Percentiles rank a stretch among this genome's conserved stretches.
Evolutionary conservation across 1,140 invertebrate genomes (phyloP).

Genomic region (Leguminivora glycinivorella): DNA sequence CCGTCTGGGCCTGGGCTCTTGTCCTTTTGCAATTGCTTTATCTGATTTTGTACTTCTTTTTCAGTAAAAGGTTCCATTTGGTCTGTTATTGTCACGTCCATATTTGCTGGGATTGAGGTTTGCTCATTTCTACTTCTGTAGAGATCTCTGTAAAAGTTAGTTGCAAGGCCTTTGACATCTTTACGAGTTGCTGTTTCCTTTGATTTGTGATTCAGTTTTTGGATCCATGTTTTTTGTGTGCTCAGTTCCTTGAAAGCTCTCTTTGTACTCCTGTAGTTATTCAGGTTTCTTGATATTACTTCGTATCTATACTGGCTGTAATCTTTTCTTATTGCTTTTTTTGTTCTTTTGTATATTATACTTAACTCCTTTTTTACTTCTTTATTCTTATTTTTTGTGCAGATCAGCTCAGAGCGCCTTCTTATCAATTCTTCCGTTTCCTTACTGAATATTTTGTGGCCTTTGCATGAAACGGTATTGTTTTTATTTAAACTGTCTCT

Average conservation of each 20-base stretch:
- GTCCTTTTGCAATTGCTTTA: constrained; percentile 36
- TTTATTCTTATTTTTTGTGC: constrained; percentile 38
- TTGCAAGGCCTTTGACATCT: constrained; percentile 40
- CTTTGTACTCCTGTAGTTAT: constrained; percentile 39
- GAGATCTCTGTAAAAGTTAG: constrained; percentile 41
- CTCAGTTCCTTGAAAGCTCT: constrained; percentile 41
- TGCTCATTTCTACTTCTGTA: constrained; percentile 33
- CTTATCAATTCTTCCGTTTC: too few relatives aligned
- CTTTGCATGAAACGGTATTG: too few relatives aligned
- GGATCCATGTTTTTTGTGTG: constrained; percentile 42
- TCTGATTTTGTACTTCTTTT: constrained; percentile 22
- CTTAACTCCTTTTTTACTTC: constrained; percentile 40
- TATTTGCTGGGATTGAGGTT: constrained; percentile 5
- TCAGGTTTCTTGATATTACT: constrained; percentile 41
- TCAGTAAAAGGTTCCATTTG: constrained; percentile 16
- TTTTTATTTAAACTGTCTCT: too few relatives aligned
- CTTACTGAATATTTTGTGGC: too few relatives aligned
- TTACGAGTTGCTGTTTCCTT: constrained; percentile 37
- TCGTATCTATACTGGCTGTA: constrained; percentile 40
- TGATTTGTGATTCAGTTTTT: constrained; percentile 34
- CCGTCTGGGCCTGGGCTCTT: constrained; percentile 37
- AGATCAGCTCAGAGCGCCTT: constrained; percentile 35
- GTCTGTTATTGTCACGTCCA: constrained; percentile 1
- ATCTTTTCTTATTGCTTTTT: constrained; percentile 40
- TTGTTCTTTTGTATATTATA: constrained; percentile 41